phyloP scores from a whole-genome alignment of 1,140 invertebrate species.

The Ditylenchus dipsaci region DNA sequence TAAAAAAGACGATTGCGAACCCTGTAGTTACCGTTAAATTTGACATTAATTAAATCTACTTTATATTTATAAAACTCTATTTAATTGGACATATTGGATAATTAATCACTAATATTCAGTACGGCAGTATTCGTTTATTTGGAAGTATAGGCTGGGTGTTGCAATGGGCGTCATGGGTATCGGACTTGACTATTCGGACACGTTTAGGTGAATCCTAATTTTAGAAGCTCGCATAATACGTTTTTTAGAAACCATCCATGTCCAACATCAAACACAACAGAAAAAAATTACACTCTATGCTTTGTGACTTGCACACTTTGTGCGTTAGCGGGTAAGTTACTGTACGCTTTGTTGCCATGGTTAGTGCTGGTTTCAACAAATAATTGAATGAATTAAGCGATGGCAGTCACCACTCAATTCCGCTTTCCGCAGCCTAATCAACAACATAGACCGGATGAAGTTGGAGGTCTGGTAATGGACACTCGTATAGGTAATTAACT shows the following conservation, averaged over 20 bases:
- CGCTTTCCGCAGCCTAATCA: conserved; percentile 58
- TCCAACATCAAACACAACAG: conserved; percentile 75
- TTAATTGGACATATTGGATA: neutral
- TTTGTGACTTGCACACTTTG: conserved; percentile 94
- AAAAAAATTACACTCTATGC: conserved; percentile 96
- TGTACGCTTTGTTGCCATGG: neutral
- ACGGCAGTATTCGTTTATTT: conserved; percentile 95
- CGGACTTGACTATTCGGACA: conserved; percentile 88
- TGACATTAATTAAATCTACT: no score
- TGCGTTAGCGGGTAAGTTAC: conserved; percentile 71
- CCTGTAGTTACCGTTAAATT: no score
- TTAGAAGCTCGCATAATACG: no score
- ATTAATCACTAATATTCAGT: conserved; percentile 66
- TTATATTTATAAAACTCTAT: no score
- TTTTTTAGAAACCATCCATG: conserved; percentile 75
- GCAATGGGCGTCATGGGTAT: conserved; percentile 98
- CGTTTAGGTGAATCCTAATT: conserved; percentile 53
- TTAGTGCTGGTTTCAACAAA: neutral
- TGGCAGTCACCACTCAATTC: conserved; percentile 74
- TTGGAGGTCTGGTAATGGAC: conserved; percentile 57
- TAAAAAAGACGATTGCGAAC: no score
- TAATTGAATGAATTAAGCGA: conserved; percentile 61
- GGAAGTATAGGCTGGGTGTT: conserved; percentile 78
- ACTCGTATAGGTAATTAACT: conserved; percentile 43
- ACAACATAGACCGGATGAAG: conserved; percentile 44